Conservation (phyloP, 2,797 vertebrate genomes). For the Pelodytes ibericus region DNA sequence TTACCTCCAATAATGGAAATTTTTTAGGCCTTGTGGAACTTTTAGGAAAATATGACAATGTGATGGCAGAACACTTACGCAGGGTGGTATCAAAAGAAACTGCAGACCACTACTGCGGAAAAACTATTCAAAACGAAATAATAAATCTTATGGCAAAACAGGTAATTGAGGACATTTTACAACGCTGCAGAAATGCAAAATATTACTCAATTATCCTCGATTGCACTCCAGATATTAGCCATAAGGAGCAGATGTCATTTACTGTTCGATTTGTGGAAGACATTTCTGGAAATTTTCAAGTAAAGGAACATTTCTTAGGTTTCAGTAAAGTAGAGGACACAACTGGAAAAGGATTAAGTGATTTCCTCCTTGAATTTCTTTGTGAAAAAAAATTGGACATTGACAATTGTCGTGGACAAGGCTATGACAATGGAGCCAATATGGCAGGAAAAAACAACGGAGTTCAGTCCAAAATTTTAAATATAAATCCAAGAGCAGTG, state of each 20-base stretch:
- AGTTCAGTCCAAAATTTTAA: not conserved
- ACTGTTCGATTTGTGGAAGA: not conserved
- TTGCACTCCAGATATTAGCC: not conserved
- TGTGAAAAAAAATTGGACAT: not conserved
- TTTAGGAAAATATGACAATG: not conserved
- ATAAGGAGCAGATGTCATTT: not conserved
- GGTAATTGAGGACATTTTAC: constrained; percentile 10
- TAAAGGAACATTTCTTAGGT: not conserved
- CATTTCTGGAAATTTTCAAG: not conserved
- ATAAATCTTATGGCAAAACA: not conserved
- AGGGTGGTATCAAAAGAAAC: not conserved
- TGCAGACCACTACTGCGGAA: constrained; percentile 6
- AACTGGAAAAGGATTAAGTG: not conserved
- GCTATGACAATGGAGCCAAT: not conserved
- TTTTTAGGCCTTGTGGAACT: not conserved
- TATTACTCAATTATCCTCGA: not conserved
- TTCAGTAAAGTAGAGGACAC: not conserved
- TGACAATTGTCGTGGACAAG: not conserved
- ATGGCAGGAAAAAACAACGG: not conserved
- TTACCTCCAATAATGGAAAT: constrained; percentile 3
- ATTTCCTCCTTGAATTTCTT: not conserved
- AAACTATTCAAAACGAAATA: constrained; percentile 1
- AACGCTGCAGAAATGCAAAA: not conserved
- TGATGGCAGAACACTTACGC: not conserved
- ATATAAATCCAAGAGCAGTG: not conserved